Evolutionary conservation across 2,888 invertebrate species (phyloP).

Genomic region (Acanthosepion pharaonis): DNA sequence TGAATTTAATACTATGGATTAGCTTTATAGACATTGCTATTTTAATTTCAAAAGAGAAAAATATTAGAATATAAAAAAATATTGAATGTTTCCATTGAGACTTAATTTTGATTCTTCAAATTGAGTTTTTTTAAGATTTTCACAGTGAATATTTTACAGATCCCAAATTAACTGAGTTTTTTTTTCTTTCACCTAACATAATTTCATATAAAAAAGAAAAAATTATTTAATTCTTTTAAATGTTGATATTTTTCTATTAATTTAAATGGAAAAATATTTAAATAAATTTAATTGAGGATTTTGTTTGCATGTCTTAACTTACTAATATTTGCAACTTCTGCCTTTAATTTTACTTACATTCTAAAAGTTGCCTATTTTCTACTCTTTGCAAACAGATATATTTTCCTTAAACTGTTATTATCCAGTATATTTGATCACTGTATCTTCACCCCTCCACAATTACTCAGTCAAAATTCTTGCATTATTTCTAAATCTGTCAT

Average conservation of each 20-base stretch:
- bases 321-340: background rate
- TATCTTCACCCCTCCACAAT: background rate
- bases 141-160: background rate
- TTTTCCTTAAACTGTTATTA: too few relatives aligned
- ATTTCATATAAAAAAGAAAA: background rate
- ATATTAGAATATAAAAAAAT: too few relatives aligned
- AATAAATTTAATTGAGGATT: background rate
- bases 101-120: background rate
- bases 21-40: too few relatives aligned
- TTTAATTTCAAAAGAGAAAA: too few relatives aligned
- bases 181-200: too few relatives aligned
- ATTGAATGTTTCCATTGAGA: too few relatives aligned
- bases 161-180: too few relatives aligned
- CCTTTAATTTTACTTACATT: background rate
- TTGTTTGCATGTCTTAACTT: conserved; percentile 1
- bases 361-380: background rate
- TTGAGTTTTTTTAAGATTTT: background rate
- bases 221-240: background rate
- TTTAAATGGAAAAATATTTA: background rate
- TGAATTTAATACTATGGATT: too few relatives aligned
- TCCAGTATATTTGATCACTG: background rate
- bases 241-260: background rate
- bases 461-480: background rate
- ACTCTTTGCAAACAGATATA: background rate
- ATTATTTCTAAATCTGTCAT: background rate